Conservation (phyloP, 2,888 invertebrate species). For the Caenorhabditis afra region DNA sequence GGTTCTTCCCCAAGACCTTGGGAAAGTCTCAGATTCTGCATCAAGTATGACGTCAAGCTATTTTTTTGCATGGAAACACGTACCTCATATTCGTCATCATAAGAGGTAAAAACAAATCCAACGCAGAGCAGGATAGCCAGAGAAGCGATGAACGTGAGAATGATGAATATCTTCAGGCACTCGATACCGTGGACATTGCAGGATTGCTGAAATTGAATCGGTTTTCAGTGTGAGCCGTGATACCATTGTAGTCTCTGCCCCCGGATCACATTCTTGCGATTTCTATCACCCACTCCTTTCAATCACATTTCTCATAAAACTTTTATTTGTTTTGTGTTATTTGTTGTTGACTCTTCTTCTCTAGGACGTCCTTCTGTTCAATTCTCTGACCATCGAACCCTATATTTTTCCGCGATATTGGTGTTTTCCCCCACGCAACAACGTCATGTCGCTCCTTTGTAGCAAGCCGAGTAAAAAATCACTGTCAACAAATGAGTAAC, state of each 20-base stretch:
- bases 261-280: background rate
- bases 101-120: constrained; percentile 42
- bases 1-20: constrained; percentile 31
- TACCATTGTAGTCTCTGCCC: too few relatives aligned
- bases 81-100: constrained; percentile 48
- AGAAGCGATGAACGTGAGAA: constrained; percentile 37
- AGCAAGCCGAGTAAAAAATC: constrained; percentile 24
- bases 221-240: background rate
- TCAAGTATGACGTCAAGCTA: background rate
- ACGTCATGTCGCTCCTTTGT: constrained; percentile 16
- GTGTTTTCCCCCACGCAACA: constrained; percentile 14
- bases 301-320: constrained; percentile 3
- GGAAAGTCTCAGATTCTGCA: constrained; percentile 35
- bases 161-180: constrained; percentile 47
- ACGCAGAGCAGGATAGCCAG: constrained; percentile 47
- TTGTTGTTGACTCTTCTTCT: constrained; percentile 23
- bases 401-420: constrained; percentile 14
- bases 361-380: background rate
- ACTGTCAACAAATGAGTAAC: constrained; percentile 52
- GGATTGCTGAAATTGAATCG: constrained; percentile 33
- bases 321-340: constrained; percentile 16
- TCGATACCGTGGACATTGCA: constrained; percentile 53
- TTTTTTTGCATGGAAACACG: background rate
- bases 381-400: constrained; percentile 24
- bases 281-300: background rate